A percentile compares a stretch with the other conserved stretches of the same genome.
Evolutionary conservation across 2,888 invertebrate genomes (phyloP).

Genomic region (Flabesymbios commensalis): DNA sequence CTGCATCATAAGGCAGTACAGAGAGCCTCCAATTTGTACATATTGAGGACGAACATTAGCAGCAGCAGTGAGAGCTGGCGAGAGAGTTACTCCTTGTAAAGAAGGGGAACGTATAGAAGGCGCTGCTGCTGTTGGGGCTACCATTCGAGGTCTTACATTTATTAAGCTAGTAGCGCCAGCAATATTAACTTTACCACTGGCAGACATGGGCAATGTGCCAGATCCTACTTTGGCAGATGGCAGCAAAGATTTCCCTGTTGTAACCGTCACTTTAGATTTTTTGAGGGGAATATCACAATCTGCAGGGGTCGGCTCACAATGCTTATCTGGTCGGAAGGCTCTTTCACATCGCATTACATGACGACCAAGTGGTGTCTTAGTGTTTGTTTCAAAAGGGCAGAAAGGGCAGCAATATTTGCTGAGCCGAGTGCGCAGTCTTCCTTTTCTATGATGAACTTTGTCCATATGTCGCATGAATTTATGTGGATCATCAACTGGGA

Average conservation of each 20-base stretch:
- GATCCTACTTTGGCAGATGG: background rate
- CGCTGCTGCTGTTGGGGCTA: too few relatives aligned
- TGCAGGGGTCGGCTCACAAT: constrained; percentile 70
- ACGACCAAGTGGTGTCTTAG: constrained; percentile 85
- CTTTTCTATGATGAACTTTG: constrained; percentile 81
- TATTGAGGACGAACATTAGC: too few relatives aligned
- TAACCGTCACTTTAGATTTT: background rate
- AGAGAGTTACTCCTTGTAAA: too few relatives aligned
- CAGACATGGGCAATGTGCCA: background rate
- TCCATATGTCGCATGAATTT: constrained; percentile 77
- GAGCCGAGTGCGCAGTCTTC: constrained; percentile 80
- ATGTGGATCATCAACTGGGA: constrained; percentile 76
- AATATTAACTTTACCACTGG: too few relatives aligned
- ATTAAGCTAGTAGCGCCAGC: too few relatives aligned
- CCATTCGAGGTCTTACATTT: too few relatives aligned
- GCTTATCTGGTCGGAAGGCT: constrained; percentile 84
- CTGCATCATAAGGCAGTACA: too few relatives aligned
- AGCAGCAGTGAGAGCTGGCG: too few relatives aligned
- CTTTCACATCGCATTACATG: constrained; percentile 87
- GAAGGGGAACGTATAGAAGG: too few relatives aligned
- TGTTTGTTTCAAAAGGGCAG: constrained; percentile 88
- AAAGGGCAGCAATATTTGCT: constrained; percentile 69
- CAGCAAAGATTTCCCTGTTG: background rate
- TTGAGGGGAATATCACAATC: constrained; percentile 32
- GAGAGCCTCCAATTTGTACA: too few relatives aligned